Percentiles rank a stretch among this genome's conserved stretches.
Conservation (phyloP, 2,888 invertebrate genomes). For the Neoaliturus tenellus region DNA sequence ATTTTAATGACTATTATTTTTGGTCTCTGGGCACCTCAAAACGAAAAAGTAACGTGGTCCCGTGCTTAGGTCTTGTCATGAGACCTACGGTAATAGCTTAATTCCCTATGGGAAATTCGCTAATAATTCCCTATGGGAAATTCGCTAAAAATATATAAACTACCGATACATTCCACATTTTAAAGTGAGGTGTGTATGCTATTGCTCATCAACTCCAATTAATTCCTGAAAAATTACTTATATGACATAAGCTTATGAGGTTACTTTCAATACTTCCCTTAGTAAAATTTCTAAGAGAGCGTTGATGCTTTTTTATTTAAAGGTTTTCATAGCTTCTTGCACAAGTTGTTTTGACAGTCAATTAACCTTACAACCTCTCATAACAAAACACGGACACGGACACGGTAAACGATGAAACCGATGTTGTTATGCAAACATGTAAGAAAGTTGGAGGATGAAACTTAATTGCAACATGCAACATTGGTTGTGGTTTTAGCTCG, state of each 20-base stretch:
- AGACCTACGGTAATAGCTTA: background rate
- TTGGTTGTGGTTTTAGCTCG: background rate
- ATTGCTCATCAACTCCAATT: no score
- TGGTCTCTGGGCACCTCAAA: background rate
- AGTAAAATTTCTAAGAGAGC: no score
- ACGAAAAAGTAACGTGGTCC: background rate
- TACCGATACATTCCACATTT: background rate
- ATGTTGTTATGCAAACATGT: background rate
- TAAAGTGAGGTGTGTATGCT: no score
- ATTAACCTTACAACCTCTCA: background rate
- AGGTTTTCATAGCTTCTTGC: no score
- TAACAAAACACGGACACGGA: background rate
- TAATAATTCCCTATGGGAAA: background rate
- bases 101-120: background rate
- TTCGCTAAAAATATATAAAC: constrained; percentile 1
- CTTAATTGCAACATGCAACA: background rate
- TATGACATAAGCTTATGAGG: no score
- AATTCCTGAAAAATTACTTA: no score
- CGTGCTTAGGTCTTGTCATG: background rate
- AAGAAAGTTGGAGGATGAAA: background rate
- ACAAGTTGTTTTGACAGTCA: no score
- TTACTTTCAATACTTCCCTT: no score
- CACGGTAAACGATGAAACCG: background rate
- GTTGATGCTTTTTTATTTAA: no score
- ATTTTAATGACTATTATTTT: background rate